Conservation (phyloP, 1,140 invertebrate genomes). For the Rhyzopertha dominica region DNA sequence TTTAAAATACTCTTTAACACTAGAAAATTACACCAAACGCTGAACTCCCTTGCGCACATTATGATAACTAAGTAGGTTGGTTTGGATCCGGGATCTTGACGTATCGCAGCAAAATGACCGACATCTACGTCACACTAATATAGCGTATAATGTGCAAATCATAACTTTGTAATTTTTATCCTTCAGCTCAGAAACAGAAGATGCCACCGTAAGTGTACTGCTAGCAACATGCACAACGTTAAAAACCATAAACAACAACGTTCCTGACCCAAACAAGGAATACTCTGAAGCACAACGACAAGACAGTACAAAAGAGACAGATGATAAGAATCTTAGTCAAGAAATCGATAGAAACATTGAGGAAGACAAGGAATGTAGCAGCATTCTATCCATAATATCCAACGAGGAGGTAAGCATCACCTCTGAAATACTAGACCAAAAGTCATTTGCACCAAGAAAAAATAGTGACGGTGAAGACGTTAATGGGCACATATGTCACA, state of each 20-base stretch:
- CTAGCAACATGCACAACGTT: conserved; percentile 32
- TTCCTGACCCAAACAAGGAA: conserved; percentile 22
- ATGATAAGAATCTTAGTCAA: conserved; percentile 12
- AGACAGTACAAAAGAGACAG: conserved; percentile 23
- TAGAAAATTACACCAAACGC: too few species aligned
- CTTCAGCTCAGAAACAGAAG: conserved; percentile 14
- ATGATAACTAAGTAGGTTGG: too few species aligned
- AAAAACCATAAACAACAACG: conserved; percentile 28
- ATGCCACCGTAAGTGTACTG: conserved; percentile 31
- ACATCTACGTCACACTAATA: neutral
- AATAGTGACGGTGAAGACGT: conserved; percentile 49
- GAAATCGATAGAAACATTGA: conserved; percentile 14
- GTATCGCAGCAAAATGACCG: neutral
- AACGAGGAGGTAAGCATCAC: conserved; percentile 63
- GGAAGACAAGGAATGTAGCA: conserved; percentile 47
- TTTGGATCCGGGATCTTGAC: conserved; percentile 2
- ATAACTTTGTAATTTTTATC: conserved; percentile 1
- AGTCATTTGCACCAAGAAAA: conserved; percentile 46
- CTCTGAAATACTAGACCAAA: conserved; percentile 57
- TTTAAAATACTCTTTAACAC: too few species aligned
- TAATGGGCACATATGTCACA: conserved; percentile 63
- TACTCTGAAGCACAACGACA: conserved; percentile 24
- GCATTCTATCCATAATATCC: conserved; percentile 60
- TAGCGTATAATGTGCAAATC: neutral
- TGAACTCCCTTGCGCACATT: too few species aligned